Evolutionary conservation across 2,113 vertebrate species (phyloP), one percentile per base, ranked within the genome.

Genomic region (Corydoras sp.): DNA sequence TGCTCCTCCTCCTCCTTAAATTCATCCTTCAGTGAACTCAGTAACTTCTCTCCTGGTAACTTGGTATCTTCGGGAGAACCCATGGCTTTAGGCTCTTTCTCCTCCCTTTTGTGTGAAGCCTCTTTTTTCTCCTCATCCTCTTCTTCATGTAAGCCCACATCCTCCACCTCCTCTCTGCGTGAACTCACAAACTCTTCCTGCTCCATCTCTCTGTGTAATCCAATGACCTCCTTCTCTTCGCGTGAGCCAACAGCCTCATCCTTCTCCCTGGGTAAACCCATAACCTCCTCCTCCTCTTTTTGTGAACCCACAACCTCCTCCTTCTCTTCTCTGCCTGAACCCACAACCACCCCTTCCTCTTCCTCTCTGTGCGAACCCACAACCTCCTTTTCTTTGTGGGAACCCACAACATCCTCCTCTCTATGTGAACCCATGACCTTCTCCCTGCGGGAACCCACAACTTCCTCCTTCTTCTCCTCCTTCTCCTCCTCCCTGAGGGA

Each of bases 181-280:
- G 35, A 43, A 43, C 35, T 8, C 35, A 43, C 35, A 4, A 8
- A 4, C 35, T 43, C 2, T 43, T 43, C 35, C 35, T 43, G 4
- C 35, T 43, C 35, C 30, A 81, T 77, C 69, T 86, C 68, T 43
- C 2, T 43, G 35, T 43, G 35, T 43, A 43, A 43, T 5, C 35
- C 35, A 43, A 43, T 8, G 7, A 43, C 7, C 69, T 84, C 85
- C 55, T 84, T 65, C 5, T 59, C 53, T 10, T 53, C 51, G 3
- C 24, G 15, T 29, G 35, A 43, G 7, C 81, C 76, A 69, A 85
- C 68, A 0, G 73, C 76, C 0, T 67, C 81, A 51, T 84, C 86
- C 51, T 84, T 63, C 7, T 60, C 67, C 29, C 81, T 43, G 35
- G 4, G 35, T 43, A 8, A 43, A 43, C 7, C 35, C 4, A 43